Percentiles rank a stretch among this genome's conserved stretches.
Conservation (phyloP, 2,888 invertebrate genomes). For the Monopis laevigella region DNA sequence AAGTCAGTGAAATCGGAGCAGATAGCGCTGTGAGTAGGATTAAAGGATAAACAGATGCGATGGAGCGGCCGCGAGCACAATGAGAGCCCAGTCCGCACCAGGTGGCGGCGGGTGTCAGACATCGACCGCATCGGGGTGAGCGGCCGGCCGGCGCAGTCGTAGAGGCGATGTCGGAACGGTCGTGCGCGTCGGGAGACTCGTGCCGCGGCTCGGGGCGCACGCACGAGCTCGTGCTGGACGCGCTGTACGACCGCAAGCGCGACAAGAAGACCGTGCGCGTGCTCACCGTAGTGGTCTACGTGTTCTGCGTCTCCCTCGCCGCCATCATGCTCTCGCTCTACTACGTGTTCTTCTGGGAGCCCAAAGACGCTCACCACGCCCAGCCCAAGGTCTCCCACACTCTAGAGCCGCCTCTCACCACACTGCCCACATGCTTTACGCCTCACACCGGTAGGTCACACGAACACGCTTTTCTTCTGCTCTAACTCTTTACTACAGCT, state of each 20-base stretch:
- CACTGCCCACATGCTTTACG: constrained; percentile 65
- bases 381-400: constrained; percentile 62
- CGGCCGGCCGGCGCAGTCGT: constrained; percentile 24
- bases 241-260: constrained; percentile 83
- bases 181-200: constrained; percentile 61
- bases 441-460: constrained; percentile 64
- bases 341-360: constrained; percentile 95
- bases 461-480: constrained; percentile 15
- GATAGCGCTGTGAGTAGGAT: constrained; percentile 52
- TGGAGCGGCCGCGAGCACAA: constrained; percentile 52
- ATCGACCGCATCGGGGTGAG: constrained; percentile 49
- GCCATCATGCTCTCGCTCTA: constrained; percentile 94
- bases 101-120: constrained; percentile 59
- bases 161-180: constrained; percentile 64
- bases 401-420: constrained; percentile 59
- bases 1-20: constrained; percentile 61
- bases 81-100: constrained; percentile 57
- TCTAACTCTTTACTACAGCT: no score
- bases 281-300: constrained; percentile 92
- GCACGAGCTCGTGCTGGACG: constrained; percentile 76
- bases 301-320: constrained; percentile 92
- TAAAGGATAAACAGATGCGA: constrained; percentile 67
- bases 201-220: constrained; percentile 43
- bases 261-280: constrained; percentile 90
- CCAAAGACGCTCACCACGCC: constrained; percentile 67